Evolutionary conservation across 2,888 invertebrate genomes (phyloP), one percentile per base, ranked within the genome.

Genomic region (Cantharis rustica): DNA sequence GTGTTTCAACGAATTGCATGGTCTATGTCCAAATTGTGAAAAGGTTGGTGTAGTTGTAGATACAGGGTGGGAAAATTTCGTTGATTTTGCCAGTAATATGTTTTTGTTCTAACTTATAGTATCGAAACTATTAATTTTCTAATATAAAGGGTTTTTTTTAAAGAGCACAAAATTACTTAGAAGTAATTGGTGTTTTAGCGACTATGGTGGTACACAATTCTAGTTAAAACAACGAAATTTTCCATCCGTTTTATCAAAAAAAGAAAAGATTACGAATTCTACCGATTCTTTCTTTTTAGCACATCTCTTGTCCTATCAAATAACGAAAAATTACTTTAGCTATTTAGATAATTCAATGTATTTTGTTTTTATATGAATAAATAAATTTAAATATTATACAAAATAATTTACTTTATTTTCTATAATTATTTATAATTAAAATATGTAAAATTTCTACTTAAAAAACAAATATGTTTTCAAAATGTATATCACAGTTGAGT

Each of bases 11-110:
- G 84, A 85, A 75, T 80, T 88, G 26, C 81, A 83, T 68, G 88
- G 87, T 26, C 81, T 83, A 27, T 88, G 88, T 79, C 87, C 87
- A 1, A 88, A 87, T 79, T 88, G 88, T 77, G 87, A 87, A 80
- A 86, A 87, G 79, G 83, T 83, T 80, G 15, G 20, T 69, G n/a
- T 47, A 5, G 13, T 10, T 10, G 10, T 27, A 9, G 17, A 17
- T 17, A 23, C 27, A 27, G 0, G 31, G 13, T 31, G 31, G 31
- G 4, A 1, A 31, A 31, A 31, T 31, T 31, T 31, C 11, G 31
- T 31, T 31, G 31, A n/a, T n/a, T n/a, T n/a, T n/a, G n/a, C n/a
- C n/a, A n/a, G n/a, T n/a, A n/a, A n/a, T n/a, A n/a, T n/a, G n/a
- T n/a, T n/a, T n/a, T n/a, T n/a, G n/a, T n/a, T n/a, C n/a, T n/a